A percentile compares a stretch with the other conserved stretches of the same genome.
Conservation (phyloP, 2,113 vertebrate genomes). For the Podarcis muralis region DNA sequence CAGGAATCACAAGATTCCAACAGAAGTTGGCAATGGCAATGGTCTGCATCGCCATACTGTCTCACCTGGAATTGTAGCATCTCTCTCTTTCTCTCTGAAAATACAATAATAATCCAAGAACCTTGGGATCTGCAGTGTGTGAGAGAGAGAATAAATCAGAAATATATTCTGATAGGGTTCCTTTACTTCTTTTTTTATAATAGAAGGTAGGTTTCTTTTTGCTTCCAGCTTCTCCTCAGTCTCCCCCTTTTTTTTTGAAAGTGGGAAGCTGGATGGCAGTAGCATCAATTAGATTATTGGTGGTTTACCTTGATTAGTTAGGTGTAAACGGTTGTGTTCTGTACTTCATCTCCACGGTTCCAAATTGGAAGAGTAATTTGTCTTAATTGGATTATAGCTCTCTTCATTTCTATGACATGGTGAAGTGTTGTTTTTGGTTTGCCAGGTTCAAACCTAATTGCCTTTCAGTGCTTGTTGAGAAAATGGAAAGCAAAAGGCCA, state of each 20-base stretch:
- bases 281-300: neutral
- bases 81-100: too few species aligned
- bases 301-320: neutral
- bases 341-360: neutral
- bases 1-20: neutral
- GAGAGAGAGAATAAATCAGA: too few species aligned
- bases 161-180: too few species aligned
- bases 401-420: neutral
- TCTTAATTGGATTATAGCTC: neutral
- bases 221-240: neutral
- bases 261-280: neutral
- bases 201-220: too few species aligned
- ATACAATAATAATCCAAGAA: too few species aligned
- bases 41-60: neutral
- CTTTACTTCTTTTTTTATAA: too few species aligned
- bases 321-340: accelerated
- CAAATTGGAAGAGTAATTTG: neutral
- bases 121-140: too few species aligned
- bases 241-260: neutral
- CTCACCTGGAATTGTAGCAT: neutral
- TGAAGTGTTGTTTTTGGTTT: accelerated
- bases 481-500: neutral
- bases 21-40: neutral
- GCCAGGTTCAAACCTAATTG: neutral
- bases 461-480: neutral